Base-by-base conservation (phyloP, 2,113 vertebrate genomes). In the Zosterops japonicus region DNA sequence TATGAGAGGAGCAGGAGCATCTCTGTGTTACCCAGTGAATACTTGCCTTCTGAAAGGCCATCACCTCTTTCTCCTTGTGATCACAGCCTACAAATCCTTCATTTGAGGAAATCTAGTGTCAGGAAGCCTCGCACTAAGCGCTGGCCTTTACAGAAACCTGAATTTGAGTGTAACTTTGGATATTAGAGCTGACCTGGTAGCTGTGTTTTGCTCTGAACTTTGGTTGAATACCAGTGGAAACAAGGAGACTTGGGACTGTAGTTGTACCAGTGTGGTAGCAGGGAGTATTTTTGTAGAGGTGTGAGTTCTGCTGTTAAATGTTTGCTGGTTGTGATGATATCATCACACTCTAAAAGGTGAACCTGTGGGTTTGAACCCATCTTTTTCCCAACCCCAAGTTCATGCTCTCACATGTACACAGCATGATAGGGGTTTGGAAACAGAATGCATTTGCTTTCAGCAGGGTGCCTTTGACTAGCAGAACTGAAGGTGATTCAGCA, bases 1-100 rank as follows among this genome's bases (percentile, higher is more conserved):
- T 0, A 11, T 52, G 49, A 86, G 63, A 79, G 31, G 14, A 6
- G 52, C 76, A 50, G 47, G 14, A 91, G 8, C 17, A 57, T 36
- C 50, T 72, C 25, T 0, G 0, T 59, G 19, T 78, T 83, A 68
- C 33, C 14, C 36, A 46, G 25, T 4, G 2, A 72, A 49, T 49
- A 60, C 11, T 39, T 50, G 33, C 41, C 23, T 68, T 78, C 60
- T 55, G 12, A 59, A 82, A 57, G 29, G 55, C 13, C 41, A 25
- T 33, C 0, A 0, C 60, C 82, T 31, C 35, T 79, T 84, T 82
- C 41, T 70, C 4, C 56, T 63, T 2, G 1, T 75, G 31, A 35
- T 59, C 28, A 23, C 36, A 46, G 25, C 49, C 25, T 80, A 17
- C 23, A 74, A 67, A 57, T 60, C 36, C 31, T 76, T 83, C 50